Evolutionary conservation across 2,113 vertebrate species (phyloP).

Genomic region (Cinclus mexicanus): DNA sequence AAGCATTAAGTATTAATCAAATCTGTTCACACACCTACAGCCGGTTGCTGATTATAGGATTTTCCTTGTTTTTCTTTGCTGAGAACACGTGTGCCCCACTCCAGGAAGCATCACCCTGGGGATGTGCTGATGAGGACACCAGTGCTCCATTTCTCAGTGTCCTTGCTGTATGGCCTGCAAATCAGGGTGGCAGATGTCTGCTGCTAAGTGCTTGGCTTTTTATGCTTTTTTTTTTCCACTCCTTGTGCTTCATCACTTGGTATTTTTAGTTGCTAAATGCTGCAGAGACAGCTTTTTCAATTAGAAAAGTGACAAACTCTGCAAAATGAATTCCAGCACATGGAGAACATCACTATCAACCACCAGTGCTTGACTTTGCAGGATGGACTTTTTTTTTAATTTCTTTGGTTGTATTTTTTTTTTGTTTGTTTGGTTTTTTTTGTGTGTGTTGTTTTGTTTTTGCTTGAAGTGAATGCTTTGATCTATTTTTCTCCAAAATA

Average conservation of each 20-base stretch:
- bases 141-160: neutral
- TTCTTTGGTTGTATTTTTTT: no score
- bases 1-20: neutral
- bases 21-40: neutral
- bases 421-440: no score
- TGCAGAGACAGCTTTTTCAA: conserved; percentile 57
- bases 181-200: conserved; percentile 30
- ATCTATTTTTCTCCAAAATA: neutral
- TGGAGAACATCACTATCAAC: conserved; percentile 26
- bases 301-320: conserved; percentile 51
- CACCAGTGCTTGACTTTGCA: neutral
- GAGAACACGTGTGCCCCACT: neutral
- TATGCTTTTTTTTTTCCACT: neutral
- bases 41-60: neutral
- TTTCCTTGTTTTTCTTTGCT: neutral
- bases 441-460: neutral
- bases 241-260: neutral
- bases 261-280: conserved; percentile 61
- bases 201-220: neutral
- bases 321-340: conserved; percentile 35
- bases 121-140: neutral
- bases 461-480: neutral
- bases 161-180: neutral
- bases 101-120: neutral
- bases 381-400: neutral